Conservation (phyloP, 2,797 vertebrate species). For the Diplodus puntazzo region DNA sequence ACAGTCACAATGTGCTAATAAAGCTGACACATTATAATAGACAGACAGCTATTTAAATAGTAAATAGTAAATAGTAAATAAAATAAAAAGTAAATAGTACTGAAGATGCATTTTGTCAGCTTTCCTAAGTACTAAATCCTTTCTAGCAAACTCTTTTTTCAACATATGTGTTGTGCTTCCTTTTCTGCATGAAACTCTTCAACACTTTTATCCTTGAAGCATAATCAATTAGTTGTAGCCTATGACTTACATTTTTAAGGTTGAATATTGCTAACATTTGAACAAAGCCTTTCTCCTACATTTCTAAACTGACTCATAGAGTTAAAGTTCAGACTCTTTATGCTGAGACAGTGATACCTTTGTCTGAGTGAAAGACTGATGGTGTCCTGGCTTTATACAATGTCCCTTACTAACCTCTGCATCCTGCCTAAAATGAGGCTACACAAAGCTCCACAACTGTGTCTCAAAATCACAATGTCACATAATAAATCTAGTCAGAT, state of each 20-base stretch:
- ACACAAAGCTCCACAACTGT: neutral
- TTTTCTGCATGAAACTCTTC: neutral
- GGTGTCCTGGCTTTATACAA: neutral
- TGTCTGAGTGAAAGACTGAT: neutral
- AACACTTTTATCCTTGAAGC: neutral
- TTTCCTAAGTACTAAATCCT: neutral
- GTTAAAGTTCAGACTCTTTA: conserved; percentile 12
- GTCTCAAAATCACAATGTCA: neutral
- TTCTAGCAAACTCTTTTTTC: neutral
- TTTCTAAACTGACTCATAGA: conserved; percentile 4
- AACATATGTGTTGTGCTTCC: conserved; percentile 1
- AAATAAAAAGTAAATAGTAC: neutral
- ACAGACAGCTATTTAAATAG: conserved; percentile 1
- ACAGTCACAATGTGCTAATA: neutral
- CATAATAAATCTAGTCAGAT: neutral
- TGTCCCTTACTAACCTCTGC: neutral
- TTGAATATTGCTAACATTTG: neutral
- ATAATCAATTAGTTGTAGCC: neutral
- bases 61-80: neutral
- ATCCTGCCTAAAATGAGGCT: neutral
- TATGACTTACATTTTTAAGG: neutral
- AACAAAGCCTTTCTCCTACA: neutral
- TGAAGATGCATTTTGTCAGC: neutral
- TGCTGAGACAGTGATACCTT: neutral
- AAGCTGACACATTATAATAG: conserved; percentile 2